Conservation (phyloP, 2,888 invertebrate genomes). For the Caenorhabditis imperialis region DNA sequence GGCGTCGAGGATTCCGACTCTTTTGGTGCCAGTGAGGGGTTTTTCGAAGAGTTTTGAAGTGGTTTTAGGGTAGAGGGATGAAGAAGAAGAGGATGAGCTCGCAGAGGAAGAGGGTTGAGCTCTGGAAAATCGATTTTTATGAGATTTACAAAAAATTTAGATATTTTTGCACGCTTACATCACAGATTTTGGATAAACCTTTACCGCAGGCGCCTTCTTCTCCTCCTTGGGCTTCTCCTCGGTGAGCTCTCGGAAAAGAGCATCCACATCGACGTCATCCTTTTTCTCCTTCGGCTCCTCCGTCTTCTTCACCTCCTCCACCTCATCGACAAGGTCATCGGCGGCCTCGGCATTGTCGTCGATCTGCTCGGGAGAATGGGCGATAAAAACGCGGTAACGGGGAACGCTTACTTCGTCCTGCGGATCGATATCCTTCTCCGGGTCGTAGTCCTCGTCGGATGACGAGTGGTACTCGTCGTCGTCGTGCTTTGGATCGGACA, state of each 20-base stretch:
- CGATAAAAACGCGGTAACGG: conserved; percentile 28
- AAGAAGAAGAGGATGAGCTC: neutral
- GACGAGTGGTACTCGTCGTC: conserved; percentile 39
- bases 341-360: conserved; percentile 24
- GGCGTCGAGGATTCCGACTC: conserved; percentile 75
- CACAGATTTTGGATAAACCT: conserved; percentile 15
- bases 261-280: conserved; percentile 33
- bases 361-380: conserved; percentile 33
- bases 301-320: neutral
- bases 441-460: conserved; percentile 55
- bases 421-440: conserved; percentile 24
- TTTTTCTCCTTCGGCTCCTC: neutral
- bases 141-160: too few relatives aligned
- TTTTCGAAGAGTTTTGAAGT: conserved; percentile 1
- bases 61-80: neutral
- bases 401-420: conserved; percentile 49
- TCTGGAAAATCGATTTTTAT: conserved; percentile 3
- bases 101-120: neutral
- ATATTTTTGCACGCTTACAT: neutral
- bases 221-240: conserved; percentile 19
- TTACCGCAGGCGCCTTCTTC: neutral
- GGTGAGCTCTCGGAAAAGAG: conserved; percentile 42
- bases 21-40: neutral
- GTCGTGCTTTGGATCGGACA: conserved; percentile 2
- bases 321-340: conserved; percentile 12